Evolutionary conservation across 2,797 vertebrate species (phyloP).

Genomic region (Leptodactylus fallax): DNA sequence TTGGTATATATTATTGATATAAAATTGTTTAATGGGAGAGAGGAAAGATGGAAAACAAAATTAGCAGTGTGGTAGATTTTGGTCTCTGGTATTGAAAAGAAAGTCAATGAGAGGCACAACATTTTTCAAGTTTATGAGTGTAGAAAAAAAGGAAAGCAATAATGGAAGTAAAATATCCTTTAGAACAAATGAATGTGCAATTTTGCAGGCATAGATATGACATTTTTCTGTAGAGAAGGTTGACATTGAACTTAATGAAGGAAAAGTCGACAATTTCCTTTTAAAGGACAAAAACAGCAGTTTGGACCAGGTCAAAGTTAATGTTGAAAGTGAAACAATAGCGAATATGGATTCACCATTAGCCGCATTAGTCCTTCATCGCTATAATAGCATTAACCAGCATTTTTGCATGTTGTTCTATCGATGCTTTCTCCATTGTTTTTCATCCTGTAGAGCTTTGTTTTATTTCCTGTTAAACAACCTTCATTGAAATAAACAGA

Average conservation of each 20-base stretch:
- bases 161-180: not conserved
- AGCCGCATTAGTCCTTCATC: not conserved
- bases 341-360: not conserved
- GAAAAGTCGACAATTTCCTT: not conserved
- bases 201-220: constrained; percentile 20
- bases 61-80: constrained; percentile 12
- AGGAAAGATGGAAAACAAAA: not conserved
- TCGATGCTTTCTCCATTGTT: not conserved
- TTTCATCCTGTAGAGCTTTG: not conserved
- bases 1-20: not conserved
- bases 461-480: not conserved
- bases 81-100: constrained; percentile 35
- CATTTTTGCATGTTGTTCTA: not conserved
- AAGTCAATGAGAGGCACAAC: constrained; percentile 43
- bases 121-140: constrained; percentile 48
- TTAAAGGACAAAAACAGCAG: not conserved
- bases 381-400: not conserved
- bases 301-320: not conserved
- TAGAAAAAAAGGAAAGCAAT: constrained; percentile 4
- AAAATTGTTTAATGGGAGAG: not conserved
- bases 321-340: not conserved
- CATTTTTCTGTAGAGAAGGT: not conserved
- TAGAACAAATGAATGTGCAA: constrained; percentile 35
- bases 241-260: not conserved
- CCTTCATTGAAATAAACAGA: not conserved